Conservation (phyloP, 1,140 invertebrate genomes). For the Panagrolaimus sp. region DNA sequence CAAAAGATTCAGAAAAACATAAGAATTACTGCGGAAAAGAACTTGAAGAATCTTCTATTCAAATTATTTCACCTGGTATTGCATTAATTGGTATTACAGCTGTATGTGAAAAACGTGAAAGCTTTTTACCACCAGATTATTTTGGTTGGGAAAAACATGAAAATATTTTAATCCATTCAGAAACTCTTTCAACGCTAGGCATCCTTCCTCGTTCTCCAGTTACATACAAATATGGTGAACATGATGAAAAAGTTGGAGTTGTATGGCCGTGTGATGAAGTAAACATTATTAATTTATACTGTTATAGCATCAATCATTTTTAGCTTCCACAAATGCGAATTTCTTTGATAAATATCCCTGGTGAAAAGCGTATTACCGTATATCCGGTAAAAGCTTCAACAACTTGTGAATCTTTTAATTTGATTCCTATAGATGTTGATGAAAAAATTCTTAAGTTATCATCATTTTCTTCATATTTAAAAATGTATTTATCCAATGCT, state of each 20-base stretch:
- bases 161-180: slow-evolving; percentile 24
- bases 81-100: neutral
- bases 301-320: neutral
- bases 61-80: slow-evolving; percentile 4
- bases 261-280: neutral
- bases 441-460: neutral
- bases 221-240: neutral
- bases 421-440: neutral
- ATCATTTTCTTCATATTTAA: neutral
- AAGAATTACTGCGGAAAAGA: slow-evolving; percentile 1
- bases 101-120: slow-evolving; percentile 11
- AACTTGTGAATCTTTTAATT: neutral
- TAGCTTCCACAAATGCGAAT: slow-evolving; percentile 9
- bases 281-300: neutral
- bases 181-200: slow-evolving; percentile 26
- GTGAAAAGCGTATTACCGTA: neutral
- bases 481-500: slow-evolving; percentile 20
- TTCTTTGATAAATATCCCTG: neutral
- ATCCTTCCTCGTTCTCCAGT: slow-evolving; percentile 19
- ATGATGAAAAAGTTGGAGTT: neutral
- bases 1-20: slow-evolving; percentile 17
- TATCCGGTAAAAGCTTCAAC: neutral
- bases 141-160: slow-evolving; percentile 28
- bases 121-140: slow-evolving; percentile 21
- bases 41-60: neutral